A percentile compares a stretch with the other conserved stretches of the same genome.
These are phyloP conservation scores for Trichogramma pretiosum DNA, from an alignment of 1,140 invertebrate genomes.

Conservation along the genomic window DNA sequence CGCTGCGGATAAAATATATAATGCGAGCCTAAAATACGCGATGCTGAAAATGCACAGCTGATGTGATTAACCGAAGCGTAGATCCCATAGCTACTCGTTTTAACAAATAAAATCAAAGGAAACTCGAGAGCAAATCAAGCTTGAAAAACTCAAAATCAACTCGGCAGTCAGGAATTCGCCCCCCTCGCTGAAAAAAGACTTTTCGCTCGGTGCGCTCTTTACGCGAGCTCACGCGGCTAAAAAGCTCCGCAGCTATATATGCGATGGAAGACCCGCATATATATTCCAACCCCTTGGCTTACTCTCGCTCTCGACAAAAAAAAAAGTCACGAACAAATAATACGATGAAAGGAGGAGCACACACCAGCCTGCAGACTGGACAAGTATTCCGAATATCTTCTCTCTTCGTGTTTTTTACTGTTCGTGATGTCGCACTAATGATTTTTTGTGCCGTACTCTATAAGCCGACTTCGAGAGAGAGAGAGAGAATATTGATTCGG, in stretches of 20 bases:
- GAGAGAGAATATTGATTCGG: background rate
- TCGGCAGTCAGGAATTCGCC: background rate
- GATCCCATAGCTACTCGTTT: background rate
- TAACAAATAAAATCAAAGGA: background rate
- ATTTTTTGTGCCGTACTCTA: background rate
- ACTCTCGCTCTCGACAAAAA: background rate
- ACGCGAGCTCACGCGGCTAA: too few relatives aligned
- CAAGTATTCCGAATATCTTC: too few relatives aligned
- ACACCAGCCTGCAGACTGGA: background rate
- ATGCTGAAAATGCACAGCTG: background rate
- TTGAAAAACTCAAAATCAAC: constrained; percentile 3
- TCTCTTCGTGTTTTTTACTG: too few relatives aligned
- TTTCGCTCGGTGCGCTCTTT: too few relatives aligned
- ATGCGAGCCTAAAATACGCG: background rate
- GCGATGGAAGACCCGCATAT: too few relatives aligned
- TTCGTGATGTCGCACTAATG: background rate
- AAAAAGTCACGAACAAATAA: constrained; percentile 1
- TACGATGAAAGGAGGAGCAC: background rate
- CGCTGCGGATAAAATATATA: background rate
- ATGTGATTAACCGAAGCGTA: background rate
- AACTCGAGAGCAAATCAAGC: background rate
- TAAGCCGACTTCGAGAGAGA: background rate
- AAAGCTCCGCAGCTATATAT: too few relatives aligned
- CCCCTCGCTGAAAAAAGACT: background rate
- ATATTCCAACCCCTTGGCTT: too few relatives aligned